A percentile compares a stretch with the other conserved stretches of the same genome.
Evolutionary conservation across 2,797 vertebrate species (phyloP).

Genomic region (Sciaenops ocellatus): DNA sequence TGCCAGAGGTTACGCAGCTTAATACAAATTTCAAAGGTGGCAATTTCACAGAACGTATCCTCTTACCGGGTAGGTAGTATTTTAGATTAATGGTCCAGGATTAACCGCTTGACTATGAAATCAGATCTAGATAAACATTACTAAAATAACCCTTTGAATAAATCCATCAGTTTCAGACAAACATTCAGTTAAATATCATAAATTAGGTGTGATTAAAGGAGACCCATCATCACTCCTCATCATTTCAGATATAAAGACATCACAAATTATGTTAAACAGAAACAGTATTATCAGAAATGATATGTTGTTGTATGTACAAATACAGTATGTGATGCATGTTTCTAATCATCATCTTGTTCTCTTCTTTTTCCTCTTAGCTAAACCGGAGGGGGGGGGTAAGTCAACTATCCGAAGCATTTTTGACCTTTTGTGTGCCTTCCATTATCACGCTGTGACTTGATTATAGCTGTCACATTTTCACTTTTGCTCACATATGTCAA

Average conservation of each 20-base stretch:
- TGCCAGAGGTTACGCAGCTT: constrained; percentile 3
- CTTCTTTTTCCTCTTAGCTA: constrained; percentile 50
- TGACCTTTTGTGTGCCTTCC: constrained; percentile 58
- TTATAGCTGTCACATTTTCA: constrained; percentile 69
- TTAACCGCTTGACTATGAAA: constrained; percentile 17
- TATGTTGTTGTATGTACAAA: neutral
- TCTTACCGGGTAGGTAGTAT: constrained; percentile 14
- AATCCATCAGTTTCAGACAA: constrained; percentile 31
- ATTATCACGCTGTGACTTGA: constrained; percentile 56
- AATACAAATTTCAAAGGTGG: constrained; percentile 23
- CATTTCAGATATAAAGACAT: neutral
- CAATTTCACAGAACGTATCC: constrained; percentile 16
- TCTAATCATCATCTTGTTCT: constrained; percentile 63
- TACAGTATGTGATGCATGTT: neutral
- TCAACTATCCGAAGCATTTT: constrained; percentile 40
- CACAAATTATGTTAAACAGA: neutral
- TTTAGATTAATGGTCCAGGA: constrained; percentile 9
- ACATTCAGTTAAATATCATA: constrained; percentile 11
- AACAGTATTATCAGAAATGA: neutral
- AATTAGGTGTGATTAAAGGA: neutral
- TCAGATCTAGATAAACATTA: constrained; percentile 27
- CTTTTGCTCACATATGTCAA: constrained; percentile 53
- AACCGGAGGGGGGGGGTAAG: constrained; percentile 76
- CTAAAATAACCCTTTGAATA: constrained; percentile 24
- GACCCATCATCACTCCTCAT: neutral